phyloP scores from a whole-genome alignment of 2,113 vertebrate genomes.

The Etia nguti region DNA sequence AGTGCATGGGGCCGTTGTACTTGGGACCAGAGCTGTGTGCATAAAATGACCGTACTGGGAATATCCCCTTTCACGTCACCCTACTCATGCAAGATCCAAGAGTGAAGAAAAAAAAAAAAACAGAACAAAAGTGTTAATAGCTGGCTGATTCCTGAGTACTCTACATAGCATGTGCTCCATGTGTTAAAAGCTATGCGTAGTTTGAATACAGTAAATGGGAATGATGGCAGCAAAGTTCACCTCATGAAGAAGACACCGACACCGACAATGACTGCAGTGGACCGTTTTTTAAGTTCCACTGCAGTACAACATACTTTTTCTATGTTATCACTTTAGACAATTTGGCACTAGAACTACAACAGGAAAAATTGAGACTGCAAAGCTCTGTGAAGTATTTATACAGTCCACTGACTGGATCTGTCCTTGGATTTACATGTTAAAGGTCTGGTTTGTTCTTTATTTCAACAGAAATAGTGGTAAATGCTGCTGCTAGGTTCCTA shows the following conservation, averaged over 20 bases:
- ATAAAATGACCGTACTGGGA: not conserved
- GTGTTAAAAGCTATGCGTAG: not conserved
- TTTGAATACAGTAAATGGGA: not conserved
- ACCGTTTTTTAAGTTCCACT: not conserved
- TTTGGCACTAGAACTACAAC: not conserved
- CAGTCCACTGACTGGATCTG: not conserved
- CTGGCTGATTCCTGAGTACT: not conserved
- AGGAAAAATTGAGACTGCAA: not conserved
- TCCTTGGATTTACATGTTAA: not conserved
- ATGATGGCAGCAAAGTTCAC: fast-evolving
- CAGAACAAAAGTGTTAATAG: not conserved
- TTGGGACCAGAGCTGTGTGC: not conserved
- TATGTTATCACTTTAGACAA: not conserved
- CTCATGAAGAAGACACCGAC: not conserved
- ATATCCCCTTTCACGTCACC: not conserved
- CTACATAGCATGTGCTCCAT: no score
- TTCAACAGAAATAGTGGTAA: not conserved
- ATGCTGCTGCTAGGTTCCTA: not conserved
- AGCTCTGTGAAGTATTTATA: not conserved
- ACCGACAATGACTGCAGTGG: not conserved
- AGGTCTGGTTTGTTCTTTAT: not conserved
- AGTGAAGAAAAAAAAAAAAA: not conserved
- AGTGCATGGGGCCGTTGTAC: not conserved
- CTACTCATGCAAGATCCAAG: not conserved
- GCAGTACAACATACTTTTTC: not conserved